Evolutionary conservation across 2,113 vertebrate species (phyloP).

Genomic region (Ophiodon elongatus): DNA sequence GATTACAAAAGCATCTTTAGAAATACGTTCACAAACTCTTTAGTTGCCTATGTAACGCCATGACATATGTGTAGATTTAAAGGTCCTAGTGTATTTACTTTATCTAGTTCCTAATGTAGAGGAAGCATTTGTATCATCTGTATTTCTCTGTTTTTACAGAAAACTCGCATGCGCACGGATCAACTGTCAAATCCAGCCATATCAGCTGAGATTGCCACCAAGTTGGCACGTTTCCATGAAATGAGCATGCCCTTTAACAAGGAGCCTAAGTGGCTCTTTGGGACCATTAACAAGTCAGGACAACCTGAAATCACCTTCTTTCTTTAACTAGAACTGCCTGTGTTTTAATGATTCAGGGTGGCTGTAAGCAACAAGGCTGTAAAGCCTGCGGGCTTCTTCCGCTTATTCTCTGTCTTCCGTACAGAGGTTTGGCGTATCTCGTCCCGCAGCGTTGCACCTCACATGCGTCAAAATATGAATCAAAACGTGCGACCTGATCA

Average conservation of each 20-base stretch:
- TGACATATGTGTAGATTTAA: not conserved
- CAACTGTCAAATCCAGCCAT: constrained; percentile 86
- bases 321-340: not conserved
- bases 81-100: not conserved
- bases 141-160: constrained; percentile 76
- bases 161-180: constrained; percentile 86
- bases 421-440: too few species aligned
- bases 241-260: constrained; percentile 99
- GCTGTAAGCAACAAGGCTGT: too few species aligned
- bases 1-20: constrained; percentile 50
- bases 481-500: too few species aligned
- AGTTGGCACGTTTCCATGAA: constrained; percentile 91
- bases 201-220: constrained; percentile 89
- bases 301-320: not conserved
- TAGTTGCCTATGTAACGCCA: not conserved
- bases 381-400: too few species aligned
- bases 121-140: not conserved
- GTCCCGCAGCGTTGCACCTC: too few species aligned
- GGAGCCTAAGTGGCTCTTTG: constrained; percentile 94
- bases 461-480: too few species aligned
- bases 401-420: too few species aligned
- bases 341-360: constrained; percentile 85
- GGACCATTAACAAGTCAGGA: constrained; percentile 89
- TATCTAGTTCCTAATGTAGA: constrained; percentile 49
- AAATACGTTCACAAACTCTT: not conserved